Evolutionary conservation across 2,113 vertebrate genomes (phyloP).

Genomic region (Hoplias malabaricus): DNA sequence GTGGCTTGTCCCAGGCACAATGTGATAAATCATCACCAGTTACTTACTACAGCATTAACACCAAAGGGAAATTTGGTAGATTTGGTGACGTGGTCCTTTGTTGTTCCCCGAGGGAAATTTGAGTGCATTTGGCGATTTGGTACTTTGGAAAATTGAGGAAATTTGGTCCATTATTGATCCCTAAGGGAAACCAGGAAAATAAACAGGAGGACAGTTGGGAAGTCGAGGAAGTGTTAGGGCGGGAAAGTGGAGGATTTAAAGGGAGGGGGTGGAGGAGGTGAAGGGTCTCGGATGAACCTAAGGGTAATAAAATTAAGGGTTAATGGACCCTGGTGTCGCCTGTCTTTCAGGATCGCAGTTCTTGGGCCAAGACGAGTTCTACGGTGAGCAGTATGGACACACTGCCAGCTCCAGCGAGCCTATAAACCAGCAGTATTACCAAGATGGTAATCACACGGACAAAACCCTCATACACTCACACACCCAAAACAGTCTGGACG

Average conservation of each 20-base stretch:
- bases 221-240: not conserved
- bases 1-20: too few relatives aligned
- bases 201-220: not conserved
- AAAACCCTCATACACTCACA: conserved; percentile 48
- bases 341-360: conserved; percentile 89
- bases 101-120: too few relatives aligned
- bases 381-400: conserved; percentile 91
- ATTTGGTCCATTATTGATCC: too few relatives aligned
- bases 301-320: conserved; percentile 47
- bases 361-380: conserved; percentile 94
- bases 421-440: conserved; percentile 92
- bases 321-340: conserved; percentile 65
- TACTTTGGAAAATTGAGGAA: too few relatives aligned
- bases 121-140: not conserved
- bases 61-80: too few relatives aligned
- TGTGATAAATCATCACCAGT: too few relatives aligned
- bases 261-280: not conserved
- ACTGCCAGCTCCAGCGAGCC: conserved; percentile 87
- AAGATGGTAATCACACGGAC: conserved; percentile 84
- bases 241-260: not conserved
- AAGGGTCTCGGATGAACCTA: not conserved
- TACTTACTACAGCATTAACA: too few relatives aligned
- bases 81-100: too few relatives aligned
- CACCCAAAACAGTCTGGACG: too few relatives aligned
- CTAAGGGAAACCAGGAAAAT: too few relatives aligned